These are phyloP conservation scores for Mystacornis crossleyi DNA, from an alignment of 2,113 vertebrate genomes.

Conservation along the genomic window DNA sequence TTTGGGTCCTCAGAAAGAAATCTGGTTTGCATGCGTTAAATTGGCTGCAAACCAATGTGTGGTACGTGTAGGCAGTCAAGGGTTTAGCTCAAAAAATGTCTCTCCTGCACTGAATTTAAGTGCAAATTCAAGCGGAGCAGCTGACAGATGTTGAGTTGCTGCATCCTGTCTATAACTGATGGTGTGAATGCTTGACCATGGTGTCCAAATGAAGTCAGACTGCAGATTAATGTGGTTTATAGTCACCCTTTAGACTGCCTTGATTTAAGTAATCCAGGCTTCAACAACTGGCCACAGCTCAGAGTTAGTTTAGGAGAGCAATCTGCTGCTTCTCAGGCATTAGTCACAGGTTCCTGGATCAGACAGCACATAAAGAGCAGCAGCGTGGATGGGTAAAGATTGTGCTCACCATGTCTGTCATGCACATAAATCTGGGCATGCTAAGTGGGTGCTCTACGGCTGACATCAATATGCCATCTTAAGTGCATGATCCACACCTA, in stretches of 20 bases:
- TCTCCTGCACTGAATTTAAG: neutral
- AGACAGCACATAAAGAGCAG: rapidly evolving
- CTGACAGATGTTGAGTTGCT: neutral
- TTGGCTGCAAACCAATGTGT: neutral
- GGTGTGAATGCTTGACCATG: neutral
- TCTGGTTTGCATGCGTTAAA: neutral
- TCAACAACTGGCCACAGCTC: neutral
- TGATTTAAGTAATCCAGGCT: neutral
- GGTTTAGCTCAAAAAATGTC: neutral
- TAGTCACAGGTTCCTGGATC: neutral
- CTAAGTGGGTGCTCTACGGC: neutral
- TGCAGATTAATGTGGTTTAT: neutral
- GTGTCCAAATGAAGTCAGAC: neutral
- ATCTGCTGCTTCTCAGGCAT: neutral
- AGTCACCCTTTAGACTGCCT: neutral
- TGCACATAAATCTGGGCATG: neutral
- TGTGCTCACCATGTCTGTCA: neutral
- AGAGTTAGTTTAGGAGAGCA: neutral
- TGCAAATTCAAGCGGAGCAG: neutral
- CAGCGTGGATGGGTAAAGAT: neutral
- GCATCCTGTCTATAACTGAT: neutral
- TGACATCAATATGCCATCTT: neutral
- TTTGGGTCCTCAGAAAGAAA: neutral
- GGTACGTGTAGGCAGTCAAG: neutral
- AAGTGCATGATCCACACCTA: neutral